Conservation (phyloP, 2,113 vertebrate genomes). For the Narcine bancroftii region DNA sequence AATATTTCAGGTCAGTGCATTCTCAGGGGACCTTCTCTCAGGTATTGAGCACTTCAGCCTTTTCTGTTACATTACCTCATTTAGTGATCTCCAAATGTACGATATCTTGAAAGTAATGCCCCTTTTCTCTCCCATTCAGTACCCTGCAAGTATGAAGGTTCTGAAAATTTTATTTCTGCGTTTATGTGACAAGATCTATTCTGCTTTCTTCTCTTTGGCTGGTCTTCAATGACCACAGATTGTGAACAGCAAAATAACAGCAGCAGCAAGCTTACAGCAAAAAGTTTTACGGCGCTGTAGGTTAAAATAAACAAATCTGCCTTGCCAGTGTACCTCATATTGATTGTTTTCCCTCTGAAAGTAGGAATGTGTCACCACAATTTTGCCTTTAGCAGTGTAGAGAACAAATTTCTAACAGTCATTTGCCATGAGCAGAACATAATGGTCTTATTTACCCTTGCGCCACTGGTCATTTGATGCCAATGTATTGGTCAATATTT, state of each 20-base stretch:
- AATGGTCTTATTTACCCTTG: background rate
- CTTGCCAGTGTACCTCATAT: too few species aligned
- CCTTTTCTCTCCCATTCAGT: background rate
- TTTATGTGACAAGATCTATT: background rate
- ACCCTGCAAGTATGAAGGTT: background rate
- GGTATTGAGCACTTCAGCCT: too few species aligned
- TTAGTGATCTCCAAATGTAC: background rate
- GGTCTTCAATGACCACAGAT: background rate
- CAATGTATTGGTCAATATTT: background rate
- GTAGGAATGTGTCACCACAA: too few species aligned
- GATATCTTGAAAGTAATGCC: background rate
- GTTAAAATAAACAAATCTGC: background rate
- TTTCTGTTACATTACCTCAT: background rate
- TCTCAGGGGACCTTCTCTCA: too few species aligned
- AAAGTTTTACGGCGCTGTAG: background rate
- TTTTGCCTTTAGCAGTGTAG: too few species aligned
- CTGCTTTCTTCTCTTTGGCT: background rate
- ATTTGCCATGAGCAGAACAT: too few species aligned
- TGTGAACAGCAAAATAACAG: background rate
- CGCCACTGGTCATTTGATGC: background rate
- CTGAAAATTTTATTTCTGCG: background rate
- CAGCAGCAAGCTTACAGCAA: background rate
- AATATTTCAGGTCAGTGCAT: too few species aligned
- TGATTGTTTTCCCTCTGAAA: too few species aligned
- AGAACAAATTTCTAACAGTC: background rate